A percentile compares a stretch with the other conserved stretches of the same genome.
Evolutionary conservation across 2,888 invertebrate species (phyloP).

Genomic region (Callinectes sapidus): DNA sequence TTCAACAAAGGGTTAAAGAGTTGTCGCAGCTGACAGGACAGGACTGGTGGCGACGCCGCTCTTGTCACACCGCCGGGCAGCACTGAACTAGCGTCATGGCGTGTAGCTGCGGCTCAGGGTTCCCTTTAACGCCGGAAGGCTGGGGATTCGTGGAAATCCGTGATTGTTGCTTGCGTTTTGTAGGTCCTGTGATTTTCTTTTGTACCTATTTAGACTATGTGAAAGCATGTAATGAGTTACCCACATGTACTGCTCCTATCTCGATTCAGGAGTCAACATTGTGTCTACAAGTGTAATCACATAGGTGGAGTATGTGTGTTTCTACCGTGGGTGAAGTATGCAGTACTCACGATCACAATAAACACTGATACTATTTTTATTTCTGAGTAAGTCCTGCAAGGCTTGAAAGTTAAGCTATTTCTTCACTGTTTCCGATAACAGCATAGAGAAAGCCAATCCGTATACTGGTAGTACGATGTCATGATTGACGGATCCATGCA

Average conservation of each 20-base stretch:
- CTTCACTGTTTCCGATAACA: no score
- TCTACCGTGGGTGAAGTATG: no score
- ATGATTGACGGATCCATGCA: no score
- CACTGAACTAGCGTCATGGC: neutral
- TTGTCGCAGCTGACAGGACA: neutral
- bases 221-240: neutral
- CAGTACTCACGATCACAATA: no score
- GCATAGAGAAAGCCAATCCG: no score
- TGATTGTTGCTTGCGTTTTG: neutral
- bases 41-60: neutral
- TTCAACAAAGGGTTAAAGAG: neutral
- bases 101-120: neutral
- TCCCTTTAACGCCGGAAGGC: neutral
- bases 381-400: no score
- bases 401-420: no score
- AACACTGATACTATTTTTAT: no score
- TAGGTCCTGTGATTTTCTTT: neutral
- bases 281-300: neutral
- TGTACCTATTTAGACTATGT: neutral
- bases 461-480: no score
- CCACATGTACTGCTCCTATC: neutral
- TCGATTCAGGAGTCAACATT: neutral
- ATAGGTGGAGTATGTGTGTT: no score
- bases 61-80: neutral
- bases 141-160: neutral